phyloP scores from a whole-genome alignment of 2,113 vertebrate species.

The Poecilia latipinna region DNA sequence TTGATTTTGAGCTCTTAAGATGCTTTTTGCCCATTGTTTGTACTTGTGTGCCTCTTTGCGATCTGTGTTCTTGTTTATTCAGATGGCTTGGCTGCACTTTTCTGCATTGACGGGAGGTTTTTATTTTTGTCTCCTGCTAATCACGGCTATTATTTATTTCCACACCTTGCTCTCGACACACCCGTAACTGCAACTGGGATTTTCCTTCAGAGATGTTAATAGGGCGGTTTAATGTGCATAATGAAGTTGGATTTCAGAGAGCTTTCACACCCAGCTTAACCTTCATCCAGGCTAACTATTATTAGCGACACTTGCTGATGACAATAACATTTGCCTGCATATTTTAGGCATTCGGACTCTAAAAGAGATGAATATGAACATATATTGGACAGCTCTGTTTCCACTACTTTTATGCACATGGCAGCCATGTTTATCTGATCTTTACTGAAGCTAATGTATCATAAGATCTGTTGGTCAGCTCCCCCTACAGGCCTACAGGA shows the following conservation, averaged over 20 bases:
- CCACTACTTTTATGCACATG: no score
- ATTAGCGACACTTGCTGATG: background rate
- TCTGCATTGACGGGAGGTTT: slow-evolving; percentile 9
- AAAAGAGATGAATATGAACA: no score
- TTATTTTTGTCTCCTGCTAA: slow-evolving; percentile 16
- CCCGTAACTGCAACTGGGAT: slow-evolving; percentile 11
- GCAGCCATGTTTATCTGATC: no score
- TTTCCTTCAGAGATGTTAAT: slow-evolving; percentile 30
- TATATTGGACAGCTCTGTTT: no score
- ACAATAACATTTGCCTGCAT: background rate
- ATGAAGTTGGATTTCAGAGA: background rate
- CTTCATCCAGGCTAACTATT: background rate
- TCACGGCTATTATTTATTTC: slow-evolving; percentile 29
- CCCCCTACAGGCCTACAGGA: no score
- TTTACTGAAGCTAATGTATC: no score
- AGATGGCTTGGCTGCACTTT: slow-evolving; percentile 19
- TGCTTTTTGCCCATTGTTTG: background rate
- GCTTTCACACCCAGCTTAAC: background rate
- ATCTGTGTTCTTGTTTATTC: background rate
- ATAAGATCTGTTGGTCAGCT: no score
- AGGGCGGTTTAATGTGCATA: slow-evolving; percentile 17
- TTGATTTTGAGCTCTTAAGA: background rate
- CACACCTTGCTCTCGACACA: slow-evolving; percentile 37
- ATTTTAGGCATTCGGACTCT: background rate
- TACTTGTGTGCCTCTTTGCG: background rate